Conservation (phyloP, 2,888 invertebrate species). For the Cryptus viduatorius region DNA sequence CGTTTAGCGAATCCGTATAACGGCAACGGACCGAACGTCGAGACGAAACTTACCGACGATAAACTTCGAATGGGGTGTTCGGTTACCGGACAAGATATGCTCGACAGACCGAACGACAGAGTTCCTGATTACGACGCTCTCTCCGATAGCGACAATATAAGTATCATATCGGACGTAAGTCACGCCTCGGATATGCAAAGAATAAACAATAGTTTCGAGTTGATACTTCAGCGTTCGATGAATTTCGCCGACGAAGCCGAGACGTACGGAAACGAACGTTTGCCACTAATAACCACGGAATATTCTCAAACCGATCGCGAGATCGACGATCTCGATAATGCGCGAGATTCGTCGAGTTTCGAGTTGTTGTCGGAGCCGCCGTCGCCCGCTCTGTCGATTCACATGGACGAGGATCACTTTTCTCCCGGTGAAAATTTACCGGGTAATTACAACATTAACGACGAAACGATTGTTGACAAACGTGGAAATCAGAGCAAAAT, state of each 20-base stretch:
- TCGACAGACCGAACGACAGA: slow-evolving; percentile 52
- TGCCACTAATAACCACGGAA: neutral
- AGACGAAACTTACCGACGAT: slow-evolving; percentile 13
- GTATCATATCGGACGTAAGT: slow-evolving; percentile 78
- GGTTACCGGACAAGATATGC: slow-evolving; percentile 59
- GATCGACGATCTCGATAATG: slow-evolving; percentile 67
- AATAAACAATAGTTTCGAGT: slow-evolving; percentile 73
- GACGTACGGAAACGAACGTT: neutral
- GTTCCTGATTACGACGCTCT: slow-evolving; percentile 71
- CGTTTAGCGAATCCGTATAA: slow-evolving; percentile 9
- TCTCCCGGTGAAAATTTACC: slow-evolving; percentile 49
- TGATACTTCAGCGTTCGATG: slow-evolving; percentile 77
- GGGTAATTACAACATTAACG: slow-evolving; percentile 60
- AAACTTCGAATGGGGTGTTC: slow-evolving; percentile 47
- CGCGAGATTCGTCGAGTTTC: slow-evolving; percentile 71
- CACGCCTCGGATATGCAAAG: slow-evolving; percentile 71
- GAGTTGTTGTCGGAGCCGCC: slow-evolving; percentile 70
- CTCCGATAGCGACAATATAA: slow-evolving; percentile 82
- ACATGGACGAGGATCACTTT: slow-evolving; percentile 72
- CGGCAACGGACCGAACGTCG: neutral
- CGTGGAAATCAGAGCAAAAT: slow-evolving; percentile 41
- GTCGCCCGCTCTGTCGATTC: slow-evolving; percentile 67
- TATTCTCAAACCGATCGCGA: neutral
- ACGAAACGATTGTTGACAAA: slow-evolving; percentile 48
- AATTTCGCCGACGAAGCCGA: slow-evolving; percentile 62